A percentile compares a stretch with the other conserved stretches of the same genome.
These are phyloP conservation scores for Coleophora deauratella DNA, from an alignment of 2,888 invertebrate genomes.

Conservation along the genomic window DNA sequence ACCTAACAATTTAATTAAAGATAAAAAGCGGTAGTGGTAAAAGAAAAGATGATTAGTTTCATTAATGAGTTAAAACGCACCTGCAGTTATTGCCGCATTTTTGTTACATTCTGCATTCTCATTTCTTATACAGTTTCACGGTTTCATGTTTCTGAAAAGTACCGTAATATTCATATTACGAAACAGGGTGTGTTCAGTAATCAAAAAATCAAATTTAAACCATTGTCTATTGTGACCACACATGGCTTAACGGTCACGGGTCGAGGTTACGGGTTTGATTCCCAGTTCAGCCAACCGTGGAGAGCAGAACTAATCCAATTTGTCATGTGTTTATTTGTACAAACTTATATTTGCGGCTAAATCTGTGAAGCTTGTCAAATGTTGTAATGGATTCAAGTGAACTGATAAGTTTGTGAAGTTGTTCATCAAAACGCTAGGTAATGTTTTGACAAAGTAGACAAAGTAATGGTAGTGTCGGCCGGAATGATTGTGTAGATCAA, in stretches of 20 bases:
- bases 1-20: too few relatives aligned
- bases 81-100: too few relatives aligned
- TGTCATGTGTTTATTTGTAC: constrained; percentile 19
- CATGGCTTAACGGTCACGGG: constrained; percentile 10
- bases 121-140: too few relatives aligned
- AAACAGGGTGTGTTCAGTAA: constrained; percentile 1
- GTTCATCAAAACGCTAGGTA: too few relatives aligned
- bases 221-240: constrained; percentile 7
- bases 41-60: too few relatives aligned
- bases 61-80: too few relatives aligned
- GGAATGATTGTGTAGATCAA: too few relatives aligned
- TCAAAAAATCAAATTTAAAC: constrained; percentile 1
- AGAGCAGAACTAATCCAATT: constrained; percentile 20
- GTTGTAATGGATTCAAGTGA: neutral
- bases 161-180: neutral
- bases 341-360: neutral
- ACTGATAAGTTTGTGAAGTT: neutral
- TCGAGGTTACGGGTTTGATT: constrained; percentile 28
- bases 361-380: neutral
- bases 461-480: too few relatives aligned
- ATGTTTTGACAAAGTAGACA: too few relatives aligned
- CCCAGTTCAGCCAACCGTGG: constrained; percentile 20
- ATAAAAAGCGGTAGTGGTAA: too few relatives aligned
- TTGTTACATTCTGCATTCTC: too few relatives aligned
- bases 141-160: too few relatives aligned